Base-by-base conservation (phyloP, 2,113 vertebrate species). In the Tiliqua scincoides region DNA sequence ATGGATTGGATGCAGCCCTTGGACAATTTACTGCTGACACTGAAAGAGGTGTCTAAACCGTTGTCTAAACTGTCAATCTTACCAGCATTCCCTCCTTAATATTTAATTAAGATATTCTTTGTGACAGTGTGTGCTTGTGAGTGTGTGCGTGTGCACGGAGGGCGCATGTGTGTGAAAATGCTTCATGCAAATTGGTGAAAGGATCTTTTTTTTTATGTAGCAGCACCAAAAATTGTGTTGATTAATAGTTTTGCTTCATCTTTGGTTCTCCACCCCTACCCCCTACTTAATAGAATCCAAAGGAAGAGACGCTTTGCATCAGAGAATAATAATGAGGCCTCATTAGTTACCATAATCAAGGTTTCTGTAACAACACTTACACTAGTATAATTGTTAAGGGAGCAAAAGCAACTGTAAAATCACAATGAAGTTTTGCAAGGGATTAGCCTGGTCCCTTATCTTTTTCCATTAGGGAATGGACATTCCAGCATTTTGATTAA, bases 401-500 rank as follows among this genome's bases (percentile, higher is more conserved):
- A 83, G n/a, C 1, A 90, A 14, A 79, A 92, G 88, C n/a, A 84
- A 32, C 23, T 35, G 37, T 79, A 62, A 91, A 73, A n/a, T 20
- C 32, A 61, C 62, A 43, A 77, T 57, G n/a, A 63, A 85, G 14
- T 43, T 82, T 12, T 25, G 15, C 12, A 67, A 83, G 48, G 62
- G 14, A 32, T 83, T 61, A 57, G 5, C 40, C 84, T 85, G 75
- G 15, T 8, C 59, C 63, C 32, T 82, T 63, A 57, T 75, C 23
- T 40, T 93, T 82, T 93, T 90, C 79, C 30, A 23, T 61, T 86
- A 86, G 21, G 43, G 76, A 90, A 52, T 70, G 65, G 57, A 76
- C 87, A 88, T 43, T 85, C 85, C 52, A 79, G 80, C 27, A 84
- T 90, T 94, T 93, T 89, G 67, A 86, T 86, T 84, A 88, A 17